phyloP scores from a whole-genome alignment of 1,140 invertebrate genomes.

The Oppia nitens region DNA sequence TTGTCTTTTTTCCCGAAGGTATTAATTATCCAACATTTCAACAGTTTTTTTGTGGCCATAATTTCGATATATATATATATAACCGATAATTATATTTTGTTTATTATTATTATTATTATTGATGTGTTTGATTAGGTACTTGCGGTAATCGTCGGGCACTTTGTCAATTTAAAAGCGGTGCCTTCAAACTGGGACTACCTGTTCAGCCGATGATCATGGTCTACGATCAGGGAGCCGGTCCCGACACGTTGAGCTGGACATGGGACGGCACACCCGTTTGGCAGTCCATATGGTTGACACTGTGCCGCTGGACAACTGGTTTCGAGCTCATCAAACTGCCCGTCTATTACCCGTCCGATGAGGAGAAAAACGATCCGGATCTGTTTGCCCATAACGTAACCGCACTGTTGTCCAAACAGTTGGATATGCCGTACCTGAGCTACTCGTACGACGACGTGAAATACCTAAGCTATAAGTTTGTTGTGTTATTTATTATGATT shows the following conservation, averaged over 20 bases:
- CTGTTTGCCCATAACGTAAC: constrained; percentile 4
- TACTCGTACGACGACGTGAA: constrained; percentile 15
- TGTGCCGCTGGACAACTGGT: not conserved
- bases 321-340: constrained; percentile 8
- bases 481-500: not conserved
- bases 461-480: constrained; percentile 6
- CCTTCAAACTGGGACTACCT: constrained; percentile 13
- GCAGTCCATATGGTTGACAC: constrained; percentile 8
- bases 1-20: constrained; percentile 16
- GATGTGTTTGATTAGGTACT: not conserved
- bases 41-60: no score
- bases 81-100: no score
- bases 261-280: constrained; percentile 8
- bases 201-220: constrained; percentile 10
- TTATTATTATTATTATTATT: not conserved
- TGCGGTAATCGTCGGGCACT: constrained; percentile 12
- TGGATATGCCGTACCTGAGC: not conserved
- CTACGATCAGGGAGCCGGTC: constrained; percentile 7
- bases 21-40: no score
- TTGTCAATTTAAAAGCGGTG: constrained; percentile 14
- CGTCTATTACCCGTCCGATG: constrained; percentile 6
- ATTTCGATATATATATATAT: no score
- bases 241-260: constrained; percentile 13
- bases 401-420: constrained; percentile 1
- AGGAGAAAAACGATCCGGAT: constrained; percentile 5